A percentile compares a stretch with the other conserved stretches of the same genome.
These are phyloP conservation scores for Halcyon malimbica DNA, from an alignment of 2,113 vertebrate species.

Conservation along the genomic window DNA sequence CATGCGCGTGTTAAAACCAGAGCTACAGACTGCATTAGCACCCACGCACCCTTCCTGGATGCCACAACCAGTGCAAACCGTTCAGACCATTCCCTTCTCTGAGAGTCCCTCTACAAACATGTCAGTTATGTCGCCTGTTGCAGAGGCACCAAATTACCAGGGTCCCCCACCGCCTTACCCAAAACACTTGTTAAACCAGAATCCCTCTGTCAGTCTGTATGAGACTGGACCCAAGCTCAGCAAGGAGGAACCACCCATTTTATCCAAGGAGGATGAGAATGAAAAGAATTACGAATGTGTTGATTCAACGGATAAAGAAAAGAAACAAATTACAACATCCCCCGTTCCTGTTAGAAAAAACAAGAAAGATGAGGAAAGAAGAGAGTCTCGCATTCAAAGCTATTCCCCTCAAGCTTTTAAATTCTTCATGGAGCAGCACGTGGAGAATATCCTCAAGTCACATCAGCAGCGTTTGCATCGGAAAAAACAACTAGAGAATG, in stretches of 20 bases:
- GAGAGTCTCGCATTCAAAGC: constrained; percentile 87
- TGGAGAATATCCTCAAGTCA: constrained; percentile 97
- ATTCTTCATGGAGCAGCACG: constrained; percentile 99
- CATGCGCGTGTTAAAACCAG: constrained; percentile 92
- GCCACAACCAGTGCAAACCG: constrained; percentile 71
- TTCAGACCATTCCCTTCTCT: constrained; percentile 74
- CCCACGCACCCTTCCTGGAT: constrained; percentile 94
- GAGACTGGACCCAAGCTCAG: constrained; percentile 66
- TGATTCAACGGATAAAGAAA: constrained; percentile 85
- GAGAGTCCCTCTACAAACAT: constrained; percentile 67
- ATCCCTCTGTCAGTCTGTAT: constrained; percentile 67
- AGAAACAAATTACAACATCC: constrained; percentile 96
- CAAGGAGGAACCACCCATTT: constrained; percentile 73
- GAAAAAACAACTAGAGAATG: constrained; percentile 95
- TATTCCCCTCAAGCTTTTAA: constrained; percentile 99
- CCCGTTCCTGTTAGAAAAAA: constrained; percentile 92
- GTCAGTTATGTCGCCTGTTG: constrained; percentile 76
- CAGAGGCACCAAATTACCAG: constrained; percentile 87
- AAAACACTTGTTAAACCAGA: constrained; percentile 90
- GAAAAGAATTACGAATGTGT: constrained; percentile 72
- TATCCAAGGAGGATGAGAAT: constrained; percentile 78
- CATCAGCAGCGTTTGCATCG: constrained; percentile 93
- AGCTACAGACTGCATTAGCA: constrained; percentile 93
- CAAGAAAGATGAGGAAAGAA: constrained; percentile 91
- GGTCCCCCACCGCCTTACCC: constrained; percentile 85